Evolutionary conservation across 64 coral and sea anemone species (phyloP).

Genomic region (Actinia tenebrosa): DNA sequence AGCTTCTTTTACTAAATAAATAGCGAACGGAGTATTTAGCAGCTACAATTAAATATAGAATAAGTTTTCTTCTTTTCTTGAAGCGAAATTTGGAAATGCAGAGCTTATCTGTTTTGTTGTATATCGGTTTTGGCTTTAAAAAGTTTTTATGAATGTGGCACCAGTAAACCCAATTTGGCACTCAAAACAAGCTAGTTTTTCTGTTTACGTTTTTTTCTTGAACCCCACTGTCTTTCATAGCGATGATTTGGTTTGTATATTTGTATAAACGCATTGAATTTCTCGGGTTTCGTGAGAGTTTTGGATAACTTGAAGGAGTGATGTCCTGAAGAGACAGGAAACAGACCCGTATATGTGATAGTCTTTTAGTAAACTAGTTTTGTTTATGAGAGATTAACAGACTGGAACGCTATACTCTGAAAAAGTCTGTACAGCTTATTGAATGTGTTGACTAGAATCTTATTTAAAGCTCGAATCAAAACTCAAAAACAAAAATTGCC

Average conservation of each 20-base stretch:
- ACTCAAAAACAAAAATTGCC: neutral
- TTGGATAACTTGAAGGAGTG: neutral
- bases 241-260: neutral
- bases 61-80: neutral
- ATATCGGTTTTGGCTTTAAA: neutral
- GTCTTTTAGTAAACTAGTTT: neutral
- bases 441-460: neutral
- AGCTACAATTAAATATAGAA: neutral
- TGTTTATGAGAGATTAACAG: neutral
- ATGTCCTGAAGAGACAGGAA: neutral
- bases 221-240: neutral
- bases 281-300: neutral
- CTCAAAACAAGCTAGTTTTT: neutral
- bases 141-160: conserved; percentile 4
- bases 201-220: conserved; percentile 1
- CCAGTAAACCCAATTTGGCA: neutral
- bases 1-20: neutral
- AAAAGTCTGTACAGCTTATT: neutral
- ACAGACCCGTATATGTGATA: neutral
- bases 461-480: neutral
- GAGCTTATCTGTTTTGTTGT: neutral
- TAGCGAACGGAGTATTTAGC: neutral
- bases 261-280: neutral
- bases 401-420: neutral
- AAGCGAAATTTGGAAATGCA: neutral